Conservation (phyloP, 35 echinoderm and acorn worm species). For the Apostichopus californicus region DNA sequence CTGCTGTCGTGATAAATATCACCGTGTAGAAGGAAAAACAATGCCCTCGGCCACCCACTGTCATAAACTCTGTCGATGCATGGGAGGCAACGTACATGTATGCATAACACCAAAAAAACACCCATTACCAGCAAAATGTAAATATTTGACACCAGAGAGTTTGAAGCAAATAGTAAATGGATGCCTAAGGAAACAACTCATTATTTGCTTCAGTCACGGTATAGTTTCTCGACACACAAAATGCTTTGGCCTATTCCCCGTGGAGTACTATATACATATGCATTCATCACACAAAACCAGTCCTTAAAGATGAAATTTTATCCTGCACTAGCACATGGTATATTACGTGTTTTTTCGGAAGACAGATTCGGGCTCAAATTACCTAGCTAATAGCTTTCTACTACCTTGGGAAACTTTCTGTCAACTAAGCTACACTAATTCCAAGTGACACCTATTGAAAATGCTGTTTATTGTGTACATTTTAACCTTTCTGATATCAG, state of each 20-base stretch:
- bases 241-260: not conserved
- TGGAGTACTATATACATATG: not conserved
- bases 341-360: not conserved
- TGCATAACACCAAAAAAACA: no score
- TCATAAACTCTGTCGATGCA: no score
- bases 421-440: constrained; percentile 23
- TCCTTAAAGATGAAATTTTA: not conserved
- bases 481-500: not conserved
- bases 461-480: constrained; percentile 1
- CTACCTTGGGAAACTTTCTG: constrained; percentile 23
- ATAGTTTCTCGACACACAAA: not conserved
- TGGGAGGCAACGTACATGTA: no score
- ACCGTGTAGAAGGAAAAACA: no score
- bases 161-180: no score
- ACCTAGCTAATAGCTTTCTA: constrained; percentile 37
- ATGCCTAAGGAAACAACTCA: not conserved
- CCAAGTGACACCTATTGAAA: not conserved
- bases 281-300: not conserved
- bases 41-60: no score
- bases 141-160: no score
- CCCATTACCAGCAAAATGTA: no score
- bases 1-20: no score
- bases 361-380: constrained; percentile 17
- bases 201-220: not conserved
- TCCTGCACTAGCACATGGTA: not conserved